A percentile compares a stretch with the other conserved stretches of the same genome.
Conservation (phyloP, 2,113 vertebrate genomes). For the Origma solitaria region DNA sequence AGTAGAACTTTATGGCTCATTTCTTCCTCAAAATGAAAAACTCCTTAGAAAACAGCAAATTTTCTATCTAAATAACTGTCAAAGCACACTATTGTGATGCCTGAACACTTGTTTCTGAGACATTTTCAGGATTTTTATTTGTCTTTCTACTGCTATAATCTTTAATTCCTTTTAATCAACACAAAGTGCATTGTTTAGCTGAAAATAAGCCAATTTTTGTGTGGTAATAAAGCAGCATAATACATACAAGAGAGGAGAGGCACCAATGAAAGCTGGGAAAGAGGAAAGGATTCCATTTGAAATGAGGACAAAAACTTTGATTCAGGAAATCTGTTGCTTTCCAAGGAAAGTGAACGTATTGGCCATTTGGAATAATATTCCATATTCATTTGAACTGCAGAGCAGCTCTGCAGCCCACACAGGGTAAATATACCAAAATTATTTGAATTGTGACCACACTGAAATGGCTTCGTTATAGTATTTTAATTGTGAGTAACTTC, state of each 20-base stretch:
- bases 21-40: neutral
- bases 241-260: accelerated
- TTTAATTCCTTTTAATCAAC: slow-evolving; percentile 44
- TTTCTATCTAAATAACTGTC: neutral
- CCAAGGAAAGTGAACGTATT: neutral
- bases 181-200: neutral
- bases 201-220: neutral
- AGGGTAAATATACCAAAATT: neutral
- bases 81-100: neutral
- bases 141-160: neutral
- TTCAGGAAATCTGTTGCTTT: neutral
- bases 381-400: neutral
- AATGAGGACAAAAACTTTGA: neutral
- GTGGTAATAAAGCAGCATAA: neutral
- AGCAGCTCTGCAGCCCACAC: neutral
- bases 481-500: neutral
- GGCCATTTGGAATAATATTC: neutral
- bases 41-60: neutral
- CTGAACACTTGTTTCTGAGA: neutral
- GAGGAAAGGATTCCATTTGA: neutral
- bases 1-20: neutral
- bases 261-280: neutral
- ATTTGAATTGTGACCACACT: neutral
- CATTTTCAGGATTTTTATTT: neutral
- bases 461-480: neutral